Percentiles rank a stretch among this genome's conserved stretches.
These are phyloP conservation scores for Melanotaenia parkinsoni DNA, from an alignment of 2,797 vertebrate species.

Conservation along the genomic window DNA sequence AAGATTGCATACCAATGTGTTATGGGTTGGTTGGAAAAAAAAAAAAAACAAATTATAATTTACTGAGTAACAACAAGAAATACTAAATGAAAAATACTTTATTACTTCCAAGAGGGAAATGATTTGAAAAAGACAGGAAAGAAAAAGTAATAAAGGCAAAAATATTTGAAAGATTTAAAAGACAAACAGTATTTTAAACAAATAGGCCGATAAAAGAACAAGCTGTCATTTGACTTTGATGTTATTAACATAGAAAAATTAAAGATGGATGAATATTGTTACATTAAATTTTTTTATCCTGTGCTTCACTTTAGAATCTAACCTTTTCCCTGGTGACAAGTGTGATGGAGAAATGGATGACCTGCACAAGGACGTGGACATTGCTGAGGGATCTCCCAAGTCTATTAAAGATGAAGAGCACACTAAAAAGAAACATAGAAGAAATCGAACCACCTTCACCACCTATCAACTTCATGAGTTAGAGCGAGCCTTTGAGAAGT, in stretches of 20 bases:
- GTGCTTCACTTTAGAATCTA: constrained; percentile 67
- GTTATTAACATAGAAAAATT: background rate
- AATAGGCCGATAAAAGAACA: background rate
- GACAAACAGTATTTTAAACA: background rate
- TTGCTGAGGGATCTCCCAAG: constrained; percentile 78
- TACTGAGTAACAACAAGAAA: background rate
- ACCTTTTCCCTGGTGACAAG: constrained; percentile 86
- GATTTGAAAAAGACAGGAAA: too few relatives aligned
- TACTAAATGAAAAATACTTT: too few relatives aligned
- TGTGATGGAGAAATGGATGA: constrained; percentile 83
- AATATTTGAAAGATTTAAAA: too few relatives aligned
- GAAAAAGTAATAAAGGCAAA: too few relatives aligned
- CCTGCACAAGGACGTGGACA: constrained; percentile 73
- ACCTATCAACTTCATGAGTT: constrained; percentile 94
- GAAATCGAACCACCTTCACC: constrained; percentile 93
- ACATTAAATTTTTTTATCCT: background rate
- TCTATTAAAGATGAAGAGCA: constrained; percentile 82
- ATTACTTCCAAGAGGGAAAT: too few relatives aligned
- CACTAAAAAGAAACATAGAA: constrained; percentile 90
- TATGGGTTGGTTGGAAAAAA: background rate
- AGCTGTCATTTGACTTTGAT: background rate
- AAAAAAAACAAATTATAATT: background rate
- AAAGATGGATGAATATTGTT: background rate
- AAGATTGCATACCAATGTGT: background rate
- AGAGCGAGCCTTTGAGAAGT: constrained; percentile 92